Evolutionary conservation across 2,888 invertebrate genomes (phyloP), one percentile per base, ranked within the genome.

Genomic region (Diadegma fenestrale): DNA sequence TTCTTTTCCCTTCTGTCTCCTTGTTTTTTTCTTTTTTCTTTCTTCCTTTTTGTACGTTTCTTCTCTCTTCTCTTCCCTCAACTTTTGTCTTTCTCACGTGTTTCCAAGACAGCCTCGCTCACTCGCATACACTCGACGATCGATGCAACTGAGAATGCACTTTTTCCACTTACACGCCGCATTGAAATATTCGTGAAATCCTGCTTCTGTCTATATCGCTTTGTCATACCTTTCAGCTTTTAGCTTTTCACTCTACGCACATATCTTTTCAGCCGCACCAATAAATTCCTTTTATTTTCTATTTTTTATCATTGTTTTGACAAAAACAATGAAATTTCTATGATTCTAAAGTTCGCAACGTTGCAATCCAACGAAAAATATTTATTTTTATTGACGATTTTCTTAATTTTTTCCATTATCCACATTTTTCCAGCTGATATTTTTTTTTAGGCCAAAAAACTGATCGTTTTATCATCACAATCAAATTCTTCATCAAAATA

Each of bases 131-230:
- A 69, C 69, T 43, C 76, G 12, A 41, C 82, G 82, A 82, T 82
- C 82, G 82, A 82, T 71, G 76, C 82, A 64, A 73, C 73, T 48
- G 63, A 82, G 71, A 82, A 77, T 82, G 76, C 82, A 71, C 69
- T 76, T 71, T 71, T 77, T 41, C 26, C 41, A 33, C 54, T 66
- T 48, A 37, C 30, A 45, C 48, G n/a, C 69, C 76, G n/a, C n/a
- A 76, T 81, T 48, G 61, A 75, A 75, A 68, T 69, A 76, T 76
- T 76, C 76, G 61, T n/a, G 68, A 68, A 75, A 81, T 68, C 64
- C 19, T n/a, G n/a, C n/a, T 72, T 26, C 26, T 73, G 33, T 48
- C n/a, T 30, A 26, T 61, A 33, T 61, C 7, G 64, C 48, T 80
- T 72, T 51, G n/a, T 68, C 68, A 45, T 68, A 43, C 45, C 3